These are phyloP conservation scores for Enteromius thamalakanensis DNA, from an alignment of 2,797 vertebrate species.

Conservation along the genomic window DNA sequence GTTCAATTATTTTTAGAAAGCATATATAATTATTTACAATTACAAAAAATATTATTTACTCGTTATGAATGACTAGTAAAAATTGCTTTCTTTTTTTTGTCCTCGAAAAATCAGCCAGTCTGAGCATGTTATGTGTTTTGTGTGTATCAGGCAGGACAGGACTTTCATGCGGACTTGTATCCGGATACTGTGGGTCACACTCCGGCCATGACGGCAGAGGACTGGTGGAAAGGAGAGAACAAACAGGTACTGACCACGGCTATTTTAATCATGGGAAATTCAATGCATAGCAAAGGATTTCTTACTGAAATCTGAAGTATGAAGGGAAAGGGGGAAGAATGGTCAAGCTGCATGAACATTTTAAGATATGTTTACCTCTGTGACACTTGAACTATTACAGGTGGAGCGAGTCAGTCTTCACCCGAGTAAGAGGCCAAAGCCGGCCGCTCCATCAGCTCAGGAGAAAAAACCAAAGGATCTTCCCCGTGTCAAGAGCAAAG, in stretches of 20 bases:
- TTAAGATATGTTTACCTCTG: background rate
- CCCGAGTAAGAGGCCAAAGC: constrained; percentile 73
- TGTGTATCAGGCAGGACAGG: constrained; percentile 73
- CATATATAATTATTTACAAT: too few species aligned
- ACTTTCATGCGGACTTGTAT: constrained; percentile 91
- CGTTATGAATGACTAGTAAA: background rate
- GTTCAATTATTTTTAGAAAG: too few species aligned
- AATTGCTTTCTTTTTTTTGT: background rate
- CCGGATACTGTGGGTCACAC: constrained; percentile 80
- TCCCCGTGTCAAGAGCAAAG: constrained; percentile 67
- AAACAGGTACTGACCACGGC: constrained; percentile 77
- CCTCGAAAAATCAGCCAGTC: background rate
- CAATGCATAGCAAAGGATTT: background rate
- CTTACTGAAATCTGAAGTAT: background rate
- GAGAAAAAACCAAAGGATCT: constrained; percentile 60
- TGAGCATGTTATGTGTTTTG: background rate
- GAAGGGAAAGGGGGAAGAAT: background rate
- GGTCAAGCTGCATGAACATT: background rate
- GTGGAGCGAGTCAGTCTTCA: constrained; percentile 86
- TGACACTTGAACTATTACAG: constrained; percentile 66
- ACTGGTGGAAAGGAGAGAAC: constrained; percentile 90
- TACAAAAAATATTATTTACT: background rate
- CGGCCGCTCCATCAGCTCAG: constrained; percentile 56
- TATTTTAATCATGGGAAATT: background rate
- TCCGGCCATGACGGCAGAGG: constrained; percentile 76